Evolutionary conservation across 2,797 vertebrate genomes (phyloP), one percentile per base, ranked within the genome.

Genomic region (Enteromius treurensis): DNA sequence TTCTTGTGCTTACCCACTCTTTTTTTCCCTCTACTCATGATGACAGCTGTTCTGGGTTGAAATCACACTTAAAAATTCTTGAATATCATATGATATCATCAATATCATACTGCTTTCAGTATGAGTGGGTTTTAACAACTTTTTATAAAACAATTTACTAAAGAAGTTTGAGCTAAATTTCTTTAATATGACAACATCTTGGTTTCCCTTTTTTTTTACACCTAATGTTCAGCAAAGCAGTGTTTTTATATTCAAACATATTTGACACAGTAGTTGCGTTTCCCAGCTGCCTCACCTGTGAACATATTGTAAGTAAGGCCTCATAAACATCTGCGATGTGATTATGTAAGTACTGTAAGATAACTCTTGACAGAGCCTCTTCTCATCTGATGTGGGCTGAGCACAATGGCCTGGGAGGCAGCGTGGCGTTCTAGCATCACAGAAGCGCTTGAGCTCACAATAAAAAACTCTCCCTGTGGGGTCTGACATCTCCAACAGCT

Each of bases 321-420:
- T 84, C 55, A n/a, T n/a, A n/a, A n/a, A n/a, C n/a, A 73, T 77
- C 47, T 51, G 14, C 47, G 40, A 78, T 64, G 58, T 71, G 78
- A 84, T 88, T 85, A 86, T 82, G 64, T 83, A 83, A 83, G 60
- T 73, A 49, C 64, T 60, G 78, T 85, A 81, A 77, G 58, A 80
- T 77, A 79, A 81, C 55, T 60, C 83, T 70, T 75, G 53, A 84
- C 62, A 75, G 76, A 67, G 68, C 81, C 58, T 82, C 47, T 45
- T 81, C 49, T 80, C 51, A 74, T 86, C 73, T 81, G 45, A 55
- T 49, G 77, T 85, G 87, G 80, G 68, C 77, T 76, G 45, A 73
- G 58, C 64, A 85, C 55, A 85, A 81, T 81, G 84, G 79, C 82
- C 75, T 40, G 64, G 76, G 45, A 79, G 83, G 26, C 81, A 42